These are phyloP conservation scores for Coelinius sp. DNA, from an alignment of 2,888 invertebrate species.

Conservation along the genomic window DNA sequence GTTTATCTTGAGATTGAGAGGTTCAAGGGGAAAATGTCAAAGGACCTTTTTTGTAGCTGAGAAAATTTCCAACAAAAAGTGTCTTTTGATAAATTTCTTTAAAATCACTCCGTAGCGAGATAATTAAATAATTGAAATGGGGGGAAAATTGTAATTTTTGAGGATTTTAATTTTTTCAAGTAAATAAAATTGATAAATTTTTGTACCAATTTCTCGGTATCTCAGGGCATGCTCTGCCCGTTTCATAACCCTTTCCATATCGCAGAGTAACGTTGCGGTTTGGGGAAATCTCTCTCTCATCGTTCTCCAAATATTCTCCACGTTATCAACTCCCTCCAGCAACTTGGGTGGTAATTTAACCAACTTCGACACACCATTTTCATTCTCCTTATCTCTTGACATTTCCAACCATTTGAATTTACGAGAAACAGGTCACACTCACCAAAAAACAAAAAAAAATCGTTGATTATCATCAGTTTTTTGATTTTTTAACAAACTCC, in stretches of 20 bases:
- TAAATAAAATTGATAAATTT: not conserved
- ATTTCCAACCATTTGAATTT: conserved; percentile 3
- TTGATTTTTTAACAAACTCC: too few relatives aligned
- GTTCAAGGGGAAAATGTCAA: not conserved
- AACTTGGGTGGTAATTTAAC: conserved; percentile 48
- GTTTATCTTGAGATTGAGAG: not conserved
- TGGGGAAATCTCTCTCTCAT: conserved; percentile 59
- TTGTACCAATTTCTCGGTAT: conserved; percentile 6
- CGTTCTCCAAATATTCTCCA: conserved; percentile 57
- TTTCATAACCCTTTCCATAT: conserved; percentile 59
- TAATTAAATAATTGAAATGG: too few relatives aligned
- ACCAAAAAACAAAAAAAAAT: not conserved
- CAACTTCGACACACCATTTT: conserved; percentile 34
- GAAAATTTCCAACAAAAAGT: too few relatives aligned
- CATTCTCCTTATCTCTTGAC: conserved; percentile 29
- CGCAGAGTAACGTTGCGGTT: conserved; percentile 58
- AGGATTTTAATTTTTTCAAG: too few relatives aligned
- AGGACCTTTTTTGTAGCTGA: too few relatives aligned
- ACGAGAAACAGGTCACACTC: not conserved
- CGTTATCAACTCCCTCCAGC: conserved; percentile 48
- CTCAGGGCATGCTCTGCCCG: conserved; percentile 50
- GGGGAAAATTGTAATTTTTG: too few relatives aligned
- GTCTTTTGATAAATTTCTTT: too few relatives aligned
- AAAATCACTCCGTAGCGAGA: too few relatives aligned
- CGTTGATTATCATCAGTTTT: not conserved